Evolutionary conservation across 2,888 invertebrate genomes (phyloP), one percentile per base, ranked within the genome.

Genomic region (Chorisops tibialis): DNA sequence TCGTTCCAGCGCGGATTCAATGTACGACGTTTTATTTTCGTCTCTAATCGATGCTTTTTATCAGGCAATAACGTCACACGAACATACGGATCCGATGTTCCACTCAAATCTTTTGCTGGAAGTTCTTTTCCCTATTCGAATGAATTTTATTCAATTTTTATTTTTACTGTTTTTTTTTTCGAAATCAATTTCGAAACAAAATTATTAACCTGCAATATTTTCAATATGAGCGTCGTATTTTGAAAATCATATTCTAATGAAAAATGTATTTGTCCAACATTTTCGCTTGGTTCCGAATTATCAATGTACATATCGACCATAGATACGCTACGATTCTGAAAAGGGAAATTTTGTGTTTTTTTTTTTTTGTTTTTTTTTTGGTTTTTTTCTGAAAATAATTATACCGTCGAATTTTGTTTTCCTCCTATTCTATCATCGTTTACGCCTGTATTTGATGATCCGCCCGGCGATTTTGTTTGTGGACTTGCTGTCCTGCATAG

Each of bases 261-360:
- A 82, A 94, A 94, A 79, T 94, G 93, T 71, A 94, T 94, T 81
- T 94, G 93, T 59, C 94, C 94, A 69, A 94, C 93, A 80, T 93
- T 93, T 81, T 94, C 94, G 69, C 91, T 91, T 1, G 93, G 90
- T 78, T 94, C 94, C 63, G 91, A 87, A 79, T 91, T 93, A 81
- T 94, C 94, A 79, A 93, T 92, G 82, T 93, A 93, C 92, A 94
- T 94, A 77, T 93, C 93, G 79, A 93, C 91, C 84, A 93, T 83
- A 37, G 92, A 93, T 74, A 93, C 88, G 73, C 91, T 92, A 76
- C 93, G 88, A 80, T 88, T 93, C 84, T 93, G 30, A n/a, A 54
- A 54, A n/a, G n/a, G n/a, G n/a, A n/a, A n/a, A n/a, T n/a, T n/a
- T n/a, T n/a, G n/a, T n/a, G n/a, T n/a, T n/a, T n/a, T n/a, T n/a